Base-by-base conservation (phyloP, 1,140 invertebrate genomes). In the Pachypeltis micranthus region DNA sequence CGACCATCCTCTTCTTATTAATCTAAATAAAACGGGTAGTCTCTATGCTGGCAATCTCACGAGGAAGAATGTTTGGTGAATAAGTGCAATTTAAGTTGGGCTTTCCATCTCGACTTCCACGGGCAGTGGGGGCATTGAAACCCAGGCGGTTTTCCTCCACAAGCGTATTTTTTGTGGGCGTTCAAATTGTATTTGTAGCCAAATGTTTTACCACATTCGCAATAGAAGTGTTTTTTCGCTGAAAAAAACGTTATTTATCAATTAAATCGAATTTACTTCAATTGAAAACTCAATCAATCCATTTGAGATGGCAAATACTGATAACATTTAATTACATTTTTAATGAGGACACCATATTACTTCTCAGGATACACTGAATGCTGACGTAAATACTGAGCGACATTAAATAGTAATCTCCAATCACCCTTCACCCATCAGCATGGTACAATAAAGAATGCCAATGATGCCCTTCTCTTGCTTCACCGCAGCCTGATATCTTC, bases 91-190 rank as follows among this genome's bases (percentile, higher is more conserved):
- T 64, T 64, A 2, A 64, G 26, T 16, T 61, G 23, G 14, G 58
- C 39, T 47, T 62, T 65, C 10, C 59, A 62, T 12, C 19, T 39
- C 14, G 29, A 65, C n/a, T 39, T 51, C 12, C 54, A 34, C 31
- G 44, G 29, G 44, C 61, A 62, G 16, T 58, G 28, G 21, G 64
- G 64, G 44, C 64, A 65, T 23, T 58, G 61, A 25, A 65, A 65
- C 25, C 47, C 47, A 14, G 61, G 29, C 12, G 57, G 57, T 28
- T 28, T 60, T n/a, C 57, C 54, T 2, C 64, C 64, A 47, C 64
- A 65, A 51, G 62, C 61, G 10, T 60, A 59, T 26, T 44, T 59
- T 60, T 54, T 59, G 34, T 65, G 64, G 27, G 62, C 59, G 24
- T 56, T 62, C 12, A 63, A 63, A 21, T 61, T 51, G 25, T 21